Evolutionary conservation across 1,140 invertebrate genomes (phyloP), one percentile per base, ranked within the genome.

Genomic region (Maniola jurtina): DNA sequence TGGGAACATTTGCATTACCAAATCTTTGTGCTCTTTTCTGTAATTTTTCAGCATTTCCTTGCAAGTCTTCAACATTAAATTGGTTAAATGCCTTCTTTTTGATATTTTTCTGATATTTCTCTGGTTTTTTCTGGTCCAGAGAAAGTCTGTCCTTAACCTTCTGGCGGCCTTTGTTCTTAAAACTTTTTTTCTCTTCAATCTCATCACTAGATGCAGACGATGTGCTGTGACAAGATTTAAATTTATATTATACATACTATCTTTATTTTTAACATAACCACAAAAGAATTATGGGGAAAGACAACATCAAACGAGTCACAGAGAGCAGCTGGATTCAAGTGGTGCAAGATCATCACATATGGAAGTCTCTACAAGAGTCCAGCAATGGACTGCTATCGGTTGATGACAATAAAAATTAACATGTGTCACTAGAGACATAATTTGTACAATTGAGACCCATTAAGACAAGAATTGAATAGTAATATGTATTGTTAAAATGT

Each of bases 1-100:
- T 75, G 64, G 88, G 83, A 55, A 90, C 73, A 76, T 66, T 68
- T 66, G 60, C n/a, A 70, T 78, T 85, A 64, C 81, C 89, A 83
- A 99, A 99, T 77, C 98, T 92, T 66, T 96, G 97, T 60, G 97
- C 97, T 76, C 98, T 93, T 81, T 96, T 95, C 76, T 96, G 94
- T 66, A 97, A 91, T 80, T 95, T 93, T 82, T 96, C 95, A 80
- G 93, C 93, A 88, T 94, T 93, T 77, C 93, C 94, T 77, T 94
- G 93, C 71, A 94, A 91, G 64, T 93, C 92, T 48, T 93, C 92
- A 77, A 93, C 89, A 78, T 92, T 92, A 89, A 94, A 94, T 75
- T 95, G 94, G 34, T 93, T 93, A 91, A 94, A 96, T 78, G 94
- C 86, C 78, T 92, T 92, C 73, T 94, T 94, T 61, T 92, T 93